These are phyloP conservation scores for Trilocha varians DNA, from an alignment of 2,888 invertebrate species.

Conservation along the genomic window DNA sequence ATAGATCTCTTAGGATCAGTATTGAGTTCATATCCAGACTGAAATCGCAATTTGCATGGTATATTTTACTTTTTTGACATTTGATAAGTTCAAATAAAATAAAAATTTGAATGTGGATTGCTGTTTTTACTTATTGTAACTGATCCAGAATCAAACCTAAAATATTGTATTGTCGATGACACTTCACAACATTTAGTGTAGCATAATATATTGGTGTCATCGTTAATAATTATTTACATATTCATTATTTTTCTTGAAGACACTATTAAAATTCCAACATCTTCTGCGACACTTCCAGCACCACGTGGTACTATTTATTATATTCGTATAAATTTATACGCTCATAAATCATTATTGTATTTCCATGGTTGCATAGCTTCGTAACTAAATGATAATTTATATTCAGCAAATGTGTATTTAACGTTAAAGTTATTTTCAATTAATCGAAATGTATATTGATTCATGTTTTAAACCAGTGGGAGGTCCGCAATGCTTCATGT, in stretches of 20 bases:
- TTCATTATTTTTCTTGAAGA: not conserved
- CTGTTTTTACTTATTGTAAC: too few relatives aligned
- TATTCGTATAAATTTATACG: conserved; percentile 16
- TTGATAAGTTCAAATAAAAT: too few relatives aligned
- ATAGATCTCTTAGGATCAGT: too few relatives aligned
- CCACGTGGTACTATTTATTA: conserved; percentile 13
- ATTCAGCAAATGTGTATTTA: conserved; percentile 25
- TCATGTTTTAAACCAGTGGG: conserved; percentile 46
- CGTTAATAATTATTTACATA: not conserved
- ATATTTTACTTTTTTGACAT: too few relatives aligned
- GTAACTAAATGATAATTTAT: conserved; percentile 26
- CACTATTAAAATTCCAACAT: not conserved
- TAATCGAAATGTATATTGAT: conserved; percentile 52
- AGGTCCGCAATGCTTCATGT: conserved; percentile 29
- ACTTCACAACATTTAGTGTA: too few relatives aligned
- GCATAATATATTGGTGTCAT: not conserved
- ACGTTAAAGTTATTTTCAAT: conserved; percentile 43
- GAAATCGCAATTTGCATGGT: too few relatives aligned
- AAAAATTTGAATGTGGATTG: too few relatives aligned
- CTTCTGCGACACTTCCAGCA: not conserved
- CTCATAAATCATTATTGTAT: conserved; percentile 24
- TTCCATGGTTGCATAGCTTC: conserved; percentile 17
- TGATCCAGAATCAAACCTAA: too few relatives aligned
- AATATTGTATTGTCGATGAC: too few relatives aligned
- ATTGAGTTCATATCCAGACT: too few relatives aligned